These are phyloP conservation scores for Steinernema khuongi DNA, from an alignment of 1,140 invertebrate genomes.

Conservation along the genomic window DNA sequence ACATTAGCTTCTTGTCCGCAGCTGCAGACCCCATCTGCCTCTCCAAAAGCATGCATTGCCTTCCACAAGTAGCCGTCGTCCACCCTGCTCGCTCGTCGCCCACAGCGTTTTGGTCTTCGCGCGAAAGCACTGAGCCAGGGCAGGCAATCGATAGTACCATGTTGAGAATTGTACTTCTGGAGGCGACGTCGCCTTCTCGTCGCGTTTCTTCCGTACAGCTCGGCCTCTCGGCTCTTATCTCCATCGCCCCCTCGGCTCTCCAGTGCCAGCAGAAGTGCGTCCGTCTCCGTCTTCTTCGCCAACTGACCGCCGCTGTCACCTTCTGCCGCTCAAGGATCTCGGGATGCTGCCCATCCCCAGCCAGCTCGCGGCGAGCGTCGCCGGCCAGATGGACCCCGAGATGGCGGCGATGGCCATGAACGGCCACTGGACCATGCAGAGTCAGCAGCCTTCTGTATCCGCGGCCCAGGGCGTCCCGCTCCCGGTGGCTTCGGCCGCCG, in stretches of 20 bases:
- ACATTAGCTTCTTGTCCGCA: too few species aligned
- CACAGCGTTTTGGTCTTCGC: too few species aligned
- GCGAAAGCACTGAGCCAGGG: not conserved
- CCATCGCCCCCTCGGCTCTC: not conserved
- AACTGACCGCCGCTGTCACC: not conserved
- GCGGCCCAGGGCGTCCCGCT: not conserved
- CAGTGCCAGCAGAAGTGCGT: not conserved
- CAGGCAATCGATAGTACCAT: not conserved
- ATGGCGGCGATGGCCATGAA: not conserved
- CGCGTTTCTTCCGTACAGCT: too few species aligned
- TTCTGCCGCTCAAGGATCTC: not conserved
- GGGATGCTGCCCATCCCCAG: slow-evolving; percentile 5
- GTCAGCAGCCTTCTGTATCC: not conserved
- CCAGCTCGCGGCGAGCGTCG: not conserved
- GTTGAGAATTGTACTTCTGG: not conserved
- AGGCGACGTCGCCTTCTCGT: too few species aligned
- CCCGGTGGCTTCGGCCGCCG: not conserved
- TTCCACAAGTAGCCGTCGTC: too few species aligned
- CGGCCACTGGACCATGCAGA: not conserved
- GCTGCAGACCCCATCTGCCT: too few species aligned
- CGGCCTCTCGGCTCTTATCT: too few species aligned
- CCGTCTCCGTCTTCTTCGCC: not conserved
- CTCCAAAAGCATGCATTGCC: too few species aligned
- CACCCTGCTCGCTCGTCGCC: too few species aligned
- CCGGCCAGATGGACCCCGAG: not conserved